phyloP scores from a whole-genome alignment of 35 echinoderm and acorn worm genomes.

The Diadema setosum region DNA sequence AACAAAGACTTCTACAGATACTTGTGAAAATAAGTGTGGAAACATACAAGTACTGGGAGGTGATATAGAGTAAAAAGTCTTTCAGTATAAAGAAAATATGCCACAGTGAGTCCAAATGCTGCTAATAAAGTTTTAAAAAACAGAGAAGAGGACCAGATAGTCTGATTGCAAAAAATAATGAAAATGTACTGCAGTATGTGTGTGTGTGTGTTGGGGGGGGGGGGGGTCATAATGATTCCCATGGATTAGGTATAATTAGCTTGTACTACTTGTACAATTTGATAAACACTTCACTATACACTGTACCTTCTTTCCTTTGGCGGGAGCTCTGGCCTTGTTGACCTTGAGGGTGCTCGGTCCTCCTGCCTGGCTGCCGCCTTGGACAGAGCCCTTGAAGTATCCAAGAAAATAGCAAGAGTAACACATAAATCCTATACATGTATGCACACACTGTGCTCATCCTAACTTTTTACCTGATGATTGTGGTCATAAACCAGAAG shows the following conservation, averaged over 20 bases:
- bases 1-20: no score
- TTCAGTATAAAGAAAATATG: no score
- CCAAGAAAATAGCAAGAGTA: neutral
- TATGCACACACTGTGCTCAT: neutral
- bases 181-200: no score
- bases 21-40: no score
- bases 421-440: neutral
- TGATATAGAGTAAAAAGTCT: no score
- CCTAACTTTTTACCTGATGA: neutral
- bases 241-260: no score
- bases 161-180: neutral
- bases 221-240: no score
- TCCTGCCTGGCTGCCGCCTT: conserved; percentile 22
- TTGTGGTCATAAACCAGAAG: neutral
- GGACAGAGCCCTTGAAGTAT: neutral
- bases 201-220: no score
- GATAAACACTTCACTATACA: neutral
- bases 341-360: conserved; percentile 70
- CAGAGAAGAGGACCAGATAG: neutral
- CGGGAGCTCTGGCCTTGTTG: conserved; percentile 50
- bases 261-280: no score
- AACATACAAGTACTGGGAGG: no score
- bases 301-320: conserved; percentile 4
- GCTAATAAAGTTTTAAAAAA: neutral
- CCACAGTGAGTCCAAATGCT: no score